phyloP scores from a whole-genome alignment of 2,797 vertebrate species.

The Parotocinclus haroldoi region DNA sequence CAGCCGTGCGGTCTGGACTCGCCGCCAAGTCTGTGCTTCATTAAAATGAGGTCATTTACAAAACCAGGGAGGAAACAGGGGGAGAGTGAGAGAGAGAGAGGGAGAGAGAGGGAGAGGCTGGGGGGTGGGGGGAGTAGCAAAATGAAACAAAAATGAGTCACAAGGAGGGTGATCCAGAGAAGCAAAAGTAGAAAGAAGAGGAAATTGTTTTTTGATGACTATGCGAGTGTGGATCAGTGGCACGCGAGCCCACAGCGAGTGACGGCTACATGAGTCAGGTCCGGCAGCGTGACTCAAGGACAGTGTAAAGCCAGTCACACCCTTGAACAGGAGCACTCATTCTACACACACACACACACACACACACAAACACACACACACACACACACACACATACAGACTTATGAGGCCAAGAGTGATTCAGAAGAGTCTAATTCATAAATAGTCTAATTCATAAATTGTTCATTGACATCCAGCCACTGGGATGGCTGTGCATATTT shows the following conservation, averaged over 20 bases:
- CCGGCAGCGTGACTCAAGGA: conserved; percentile 35
- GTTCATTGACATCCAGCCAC: conserved; percentile 24
- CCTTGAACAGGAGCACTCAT: conserved; percentile 36
- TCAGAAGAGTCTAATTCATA: conserved; percentile 37
- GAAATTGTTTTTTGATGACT: conserved; percentile 59
- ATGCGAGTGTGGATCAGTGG: conserved; percentile 37
- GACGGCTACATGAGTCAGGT: conserved; percentile 54
- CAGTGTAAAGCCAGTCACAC: conserved; percentile 31
- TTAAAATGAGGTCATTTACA: conserved; percentile 65
- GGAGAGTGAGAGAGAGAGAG: conserved; percentile 3
- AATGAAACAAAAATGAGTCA: conserved; percentile 55
- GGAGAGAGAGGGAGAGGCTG: conserved; percentile 41
- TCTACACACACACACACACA: conserved; percentile 15
- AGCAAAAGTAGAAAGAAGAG: conserved; percentile 34
- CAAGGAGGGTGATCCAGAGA: conserved; percentile 45
- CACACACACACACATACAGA: background rate
- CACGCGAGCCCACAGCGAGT: conserved; percentile 45
- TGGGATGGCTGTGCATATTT: conserved; percentile 16
- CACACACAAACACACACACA: background rate
- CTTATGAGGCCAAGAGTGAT: conserved; percentile 30
- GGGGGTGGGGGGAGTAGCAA: conserved; percentile 34
- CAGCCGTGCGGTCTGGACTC: conserved; percentile 48
- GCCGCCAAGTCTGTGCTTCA: conserved; percentile 58
- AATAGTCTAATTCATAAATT: conserved; percentile 38
- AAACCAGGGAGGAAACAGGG: conserved; percentile 47